Base-by-base conservation (phyloP, 2,888 invertebrate species). In the Germaria angustata region DNA sequence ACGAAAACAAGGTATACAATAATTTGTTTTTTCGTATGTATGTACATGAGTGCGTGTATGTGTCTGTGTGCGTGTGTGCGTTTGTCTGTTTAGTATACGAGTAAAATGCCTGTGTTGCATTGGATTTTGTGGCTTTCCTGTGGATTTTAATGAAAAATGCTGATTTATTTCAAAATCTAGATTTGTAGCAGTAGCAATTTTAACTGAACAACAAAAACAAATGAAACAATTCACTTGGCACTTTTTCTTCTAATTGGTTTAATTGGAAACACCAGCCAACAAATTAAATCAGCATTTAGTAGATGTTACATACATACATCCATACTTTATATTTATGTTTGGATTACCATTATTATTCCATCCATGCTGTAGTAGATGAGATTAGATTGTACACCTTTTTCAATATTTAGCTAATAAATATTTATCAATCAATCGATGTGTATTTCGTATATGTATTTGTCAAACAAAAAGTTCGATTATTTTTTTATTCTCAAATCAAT, bases 271-370 rank as follows among this genome's bases (percentile, higher is more conserved):
- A 49, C 24, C 39, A 22, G 5, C 9, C 6, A 39, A 41, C 44
- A 51, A 79, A 57, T 72, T 75, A 79, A 79, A 71, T 76, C 82
- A 82, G 82, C 75, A 82, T 82, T 82, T 69, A 49, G 34, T 57
- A 41, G 49, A 17, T 61, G 53, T 61, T 57, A 36, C 20, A 28
- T 28, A 5, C 28, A 5, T 28, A 28, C n/a, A n/a, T n/a, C n/a
- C n/a, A 28, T 28, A 28, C 3, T 28, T 28, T 6, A 5, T 63
- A 22, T 22, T 17, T 65, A 55, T 2, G 36, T 55, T 57, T 46
- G 44, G 61, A 32, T 46, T 57, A n/a, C 39, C 20, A 39, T 22
- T 59, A n/a, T 13, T 39, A 6, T 28, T 28, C 28, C 3, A 28
- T 39, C 39, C 41, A 59, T 68, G 39, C 51, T 77, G 51, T 41